Base-by-base conservation (phyloP, 2,797 vertebrate genomes). In the Fistularia tabacaria region DNA sequence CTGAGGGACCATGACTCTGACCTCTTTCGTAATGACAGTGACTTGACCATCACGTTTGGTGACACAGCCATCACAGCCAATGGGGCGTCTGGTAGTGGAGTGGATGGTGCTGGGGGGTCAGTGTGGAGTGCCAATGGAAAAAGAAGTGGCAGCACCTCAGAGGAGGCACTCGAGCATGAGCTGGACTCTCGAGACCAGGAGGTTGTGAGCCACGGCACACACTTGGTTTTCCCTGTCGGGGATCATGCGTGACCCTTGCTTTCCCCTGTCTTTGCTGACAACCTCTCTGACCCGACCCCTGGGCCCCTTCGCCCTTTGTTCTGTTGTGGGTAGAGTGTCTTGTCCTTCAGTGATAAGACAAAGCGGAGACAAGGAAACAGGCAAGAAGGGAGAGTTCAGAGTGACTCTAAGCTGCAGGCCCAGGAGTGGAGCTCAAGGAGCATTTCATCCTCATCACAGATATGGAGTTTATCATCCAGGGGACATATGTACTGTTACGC, bases 201-300 rank as follows among this genome's bases (percentile, higher is more conserved):
- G 79, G 71, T 95, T 69, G 90, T 96, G 56, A 96, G 87, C 83
- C 90, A 95, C 10, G 95, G 97, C 42, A 98, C 96, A 0, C 92
- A 93, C 43, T 89, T 99, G 49, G 95, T 98, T 58, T 97, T 99
- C 87, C 95, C 97, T 74, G 90, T 97, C 46, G 93, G 96, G 82
- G 95, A 98, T 75, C 91, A 95, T 49, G 87, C 91, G 65, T 97
- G 92, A 97, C 73, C 64, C 64, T 49, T 49, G 72, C 38, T 37
- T 13, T 36, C 37, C 38, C 45, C n/a, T 45, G 5, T 25, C 25
- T 25, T 25, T 25, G 25, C 25, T 25, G 25, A 25, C 54, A 11
- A 36, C 62, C 49, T 39, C 48, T 54, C 62, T 38, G 54, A 55
- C 59, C 72, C 10, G 5, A 65, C 51, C 45, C 68, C 43, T 9